Evolutionary conservation across 2,797 vertebrate genomes (phyloP).

Genomic region (Podarcis siculus): DNA sequence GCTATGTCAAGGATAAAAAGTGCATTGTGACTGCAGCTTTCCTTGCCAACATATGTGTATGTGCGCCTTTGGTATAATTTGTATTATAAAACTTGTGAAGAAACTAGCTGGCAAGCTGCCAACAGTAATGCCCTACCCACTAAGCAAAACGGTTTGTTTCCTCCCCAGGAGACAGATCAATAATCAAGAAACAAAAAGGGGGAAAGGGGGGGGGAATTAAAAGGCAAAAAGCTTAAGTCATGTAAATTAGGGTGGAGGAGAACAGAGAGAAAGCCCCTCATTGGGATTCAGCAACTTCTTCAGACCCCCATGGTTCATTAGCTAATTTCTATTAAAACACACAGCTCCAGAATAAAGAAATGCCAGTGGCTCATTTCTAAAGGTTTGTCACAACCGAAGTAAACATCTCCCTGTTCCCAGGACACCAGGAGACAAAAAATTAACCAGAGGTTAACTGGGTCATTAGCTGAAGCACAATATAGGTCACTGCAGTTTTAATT

Average conservation of each 20-base stretch:
- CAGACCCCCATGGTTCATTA: conserved; percentile 70
- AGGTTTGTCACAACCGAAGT: conserved; percentile 71
- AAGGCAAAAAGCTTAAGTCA: conserved; percentile 74
- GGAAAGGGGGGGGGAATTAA: conserved; percentile 52
- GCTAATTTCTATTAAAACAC: conserved; percentile 75
- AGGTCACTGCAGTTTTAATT: conserved; percentile 77
- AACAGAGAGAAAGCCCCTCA: conserved; percentile 71
- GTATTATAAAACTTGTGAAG: conserved; percentile 28
- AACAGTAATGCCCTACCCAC: conserved; percentile 57
- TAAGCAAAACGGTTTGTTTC: conserved; percentile 76
- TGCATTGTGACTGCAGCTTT: conserved; percentile 22
- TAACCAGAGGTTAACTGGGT: conserved; percentile 79
- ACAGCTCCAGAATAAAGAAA: conserved; percentile 70
- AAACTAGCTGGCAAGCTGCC: conserved; percentile 61
- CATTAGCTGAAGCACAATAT: conserved; percentile 75
- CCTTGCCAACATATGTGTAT: not conserved
- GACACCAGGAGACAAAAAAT: conserved; percentile 76
- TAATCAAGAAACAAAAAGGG: conserved; percentile 70
- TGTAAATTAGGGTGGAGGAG: conserved; percentile 74
- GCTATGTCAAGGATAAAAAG: conserved; percentile 15
- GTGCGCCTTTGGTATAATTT: conserved; percentile 42
- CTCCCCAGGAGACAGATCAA: conserved; percentile 72
- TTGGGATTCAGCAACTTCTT: conserved; percentile 71
- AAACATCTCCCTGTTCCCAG: conserved; percentile 82
- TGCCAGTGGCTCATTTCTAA: conserved; percentile 72